Percentiles rank a stretch among this genome's conserved stretches.
phyloP scores from a whole-genome alignment of 64 coral and sea anemone genomes.

The Pocillopora verrucosa region DNA sequence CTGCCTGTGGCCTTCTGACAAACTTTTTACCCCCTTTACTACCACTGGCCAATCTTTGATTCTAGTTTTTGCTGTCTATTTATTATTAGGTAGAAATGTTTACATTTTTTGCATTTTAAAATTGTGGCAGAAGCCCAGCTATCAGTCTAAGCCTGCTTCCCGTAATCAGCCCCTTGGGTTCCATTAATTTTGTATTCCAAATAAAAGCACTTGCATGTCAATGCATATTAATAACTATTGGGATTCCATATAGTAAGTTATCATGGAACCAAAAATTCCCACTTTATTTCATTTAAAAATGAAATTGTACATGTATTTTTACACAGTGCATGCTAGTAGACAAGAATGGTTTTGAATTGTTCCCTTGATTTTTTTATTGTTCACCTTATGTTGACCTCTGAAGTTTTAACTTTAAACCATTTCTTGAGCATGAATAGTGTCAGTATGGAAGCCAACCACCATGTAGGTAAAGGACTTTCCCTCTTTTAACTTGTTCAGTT shows the following conservation, averaged over 20 bases:
- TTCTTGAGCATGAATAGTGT: conserved; percentile 27
- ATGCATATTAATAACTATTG: too few relatives aligned
- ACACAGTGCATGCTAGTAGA: background rate
- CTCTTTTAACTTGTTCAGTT: conserved; percentile 41
- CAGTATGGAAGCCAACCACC: conserved; percentile 41
- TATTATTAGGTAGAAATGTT: too few relatives aligned
- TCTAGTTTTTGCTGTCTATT: background rate
- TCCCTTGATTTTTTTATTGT: conserved; percentile 5
- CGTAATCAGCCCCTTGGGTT: conserved; percentile 8
- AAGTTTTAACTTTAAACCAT: conserved; percentile 31
- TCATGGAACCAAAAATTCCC: too few relatives aligned
- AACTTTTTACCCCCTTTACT: conserved; percentile 23
- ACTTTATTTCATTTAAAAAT: too few relatives aligned
- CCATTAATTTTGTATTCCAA: background rate
- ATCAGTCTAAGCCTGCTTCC: background rate
- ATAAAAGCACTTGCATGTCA: background rate
- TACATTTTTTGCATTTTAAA: background rate
- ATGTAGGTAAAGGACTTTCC: conserved; percentile 35
- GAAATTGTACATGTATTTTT: conserved; percentile 9
- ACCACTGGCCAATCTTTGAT: background rate
- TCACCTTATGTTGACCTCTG: conserved; percentile 9
- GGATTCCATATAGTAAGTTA: too few relatives aligned
- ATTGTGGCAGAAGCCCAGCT: background rate
- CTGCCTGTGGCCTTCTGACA: conserved; percentile 1
- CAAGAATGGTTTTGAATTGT: too few relatives aligned